Percentiles rank a stretch among this genome's conserved stretches.
phyloP scores from a whole-genome alignment of 2,797 vertebrate species.

The Ammospiza maritima region DNA sequence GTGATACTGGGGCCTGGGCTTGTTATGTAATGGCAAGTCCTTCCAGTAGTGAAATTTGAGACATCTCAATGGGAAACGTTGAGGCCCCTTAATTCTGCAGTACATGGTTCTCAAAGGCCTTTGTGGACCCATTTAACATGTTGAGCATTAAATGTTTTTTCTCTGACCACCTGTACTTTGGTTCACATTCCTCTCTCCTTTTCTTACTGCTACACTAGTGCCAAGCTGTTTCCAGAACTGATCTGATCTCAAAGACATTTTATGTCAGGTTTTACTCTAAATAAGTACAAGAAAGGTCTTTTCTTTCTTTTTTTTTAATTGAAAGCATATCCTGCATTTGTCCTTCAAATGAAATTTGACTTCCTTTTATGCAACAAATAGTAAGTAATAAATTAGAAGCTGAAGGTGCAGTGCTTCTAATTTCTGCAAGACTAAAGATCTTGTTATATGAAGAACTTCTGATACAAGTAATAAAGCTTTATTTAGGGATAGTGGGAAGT shows the following conservation, averaged over 20 bases:
- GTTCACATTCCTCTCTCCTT: constrained; percentile 32
- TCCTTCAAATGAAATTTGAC: not conserved
- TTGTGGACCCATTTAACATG: constrained; percentile 21
- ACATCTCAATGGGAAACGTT: constrained; percentile 3
- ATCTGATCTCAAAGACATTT: not conserved
- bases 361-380: not conserved
- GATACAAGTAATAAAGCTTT: not conserved
- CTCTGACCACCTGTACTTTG: constrained; percentile 30
- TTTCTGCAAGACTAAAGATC: not conserved
- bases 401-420: not conserved
- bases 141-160: constrained; percentile 15
- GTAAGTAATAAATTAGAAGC: not conserved
- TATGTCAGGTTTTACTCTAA: not conserved
- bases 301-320: not conserved
- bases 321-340: not conserved
- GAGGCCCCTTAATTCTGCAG: constrained; percentile 46
- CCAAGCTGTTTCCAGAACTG: constrained; percentile 15
- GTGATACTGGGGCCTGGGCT: constrained; percentile 5
- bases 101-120: constrained; percentile 34
- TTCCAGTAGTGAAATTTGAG: constrained; percentile 53
- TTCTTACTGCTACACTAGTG: not conserved
- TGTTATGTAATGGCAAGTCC: constrained; percentile 31
- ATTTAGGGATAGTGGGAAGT: not conserved
- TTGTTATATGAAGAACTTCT: not conserved
- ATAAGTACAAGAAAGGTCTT: not conserved